These are phyloP conservation scores for Tetropium fuscum DNA, from an alignment of 2,888 invertebrate species.

Conservation along the genomic window DNA sequence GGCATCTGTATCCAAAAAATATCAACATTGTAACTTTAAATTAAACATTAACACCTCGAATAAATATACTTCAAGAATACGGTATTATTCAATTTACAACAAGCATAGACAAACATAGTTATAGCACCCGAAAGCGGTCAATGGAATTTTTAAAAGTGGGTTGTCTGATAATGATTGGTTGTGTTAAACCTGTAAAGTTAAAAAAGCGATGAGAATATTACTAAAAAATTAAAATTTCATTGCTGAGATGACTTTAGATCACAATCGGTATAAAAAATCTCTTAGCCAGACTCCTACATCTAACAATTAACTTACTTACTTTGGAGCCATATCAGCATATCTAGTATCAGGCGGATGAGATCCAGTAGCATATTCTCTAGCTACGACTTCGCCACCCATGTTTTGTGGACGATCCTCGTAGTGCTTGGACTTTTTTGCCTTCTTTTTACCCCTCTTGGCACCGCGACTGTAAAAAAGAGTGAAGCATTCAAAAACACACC, in stretches of 20 bases:
- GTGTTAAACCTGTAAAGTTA: slow-evolving; percentile 26
- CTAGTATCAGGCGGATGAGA: slow-evolving; percentile 73
- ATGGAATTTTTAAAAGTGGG: slow-evolving; percentile 16
- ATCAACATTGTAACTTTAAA: too few species aligned
- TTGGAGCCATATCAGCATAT: slow-evolving; percentile 89
- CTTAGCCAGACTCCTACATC: background rate
- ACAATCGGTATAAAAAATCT: background rate
- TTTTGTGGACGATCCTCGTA: slow-evolving; percentile 62
- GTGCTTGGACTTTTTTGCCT: slow-evolving; percentile 64
- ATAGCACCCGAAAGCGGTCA: background rate
- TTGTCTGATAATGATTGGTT: slow-evolving; percentile 19
- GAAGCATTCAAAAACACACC: too few species aligned
- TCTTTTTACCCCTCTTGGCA: slow-evolving; percentile 59
- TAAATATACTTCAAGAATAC: too few species aligned
- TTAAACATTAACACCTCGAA: too few species aligned
- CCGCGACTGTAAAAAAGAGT: slow-evolving; percentile 47
- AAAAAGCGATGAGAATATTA: too few species aligned
- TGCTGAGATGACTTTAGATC: background rate
- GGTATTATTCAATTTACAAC: background rate
- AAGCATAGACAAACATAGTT: slow-evolving; percentile 18
- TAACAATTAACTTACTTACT: slow-evolving; percentile 72
- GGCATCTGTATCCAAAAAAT: too few species aligned
- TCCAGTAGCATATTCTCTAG: slow-evolving; percentile 68
- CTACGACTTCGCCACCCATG: slow-evolving; percentile 67
- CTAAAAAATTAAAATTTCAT: background rate